Percentiles rank a stretch among this genome's conserved stretches.
Evolutionary conservation across 2,113 vertebrate genomes (phyloP).

Genomic region (Polypterus bichir): DNA sequence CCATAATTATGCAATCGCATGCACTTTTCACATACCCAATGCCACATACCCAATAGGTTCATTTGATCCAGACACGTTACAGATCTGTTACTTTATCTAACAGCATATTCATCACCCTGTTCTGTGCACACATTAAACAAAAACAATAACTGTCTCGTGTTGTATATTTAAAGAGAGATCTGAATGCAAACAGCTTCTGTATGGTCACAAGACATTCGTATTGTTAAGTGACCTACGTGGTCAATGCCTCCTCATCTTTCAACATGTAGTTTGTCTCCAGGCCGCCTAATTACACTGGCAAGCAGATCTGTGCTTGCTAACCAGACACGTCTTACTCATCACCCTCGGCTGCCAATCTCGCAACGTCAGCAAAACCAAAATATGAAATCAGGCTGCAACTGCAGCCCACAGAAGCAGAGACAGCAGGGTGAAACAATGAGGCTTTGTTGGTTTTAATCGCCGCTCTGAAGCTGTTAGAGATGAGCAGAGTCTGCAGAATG

Average conservation of each 20-base stretch:
- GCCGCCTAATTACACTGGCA: neutral
- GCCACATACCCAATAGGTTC: too few species aligned
- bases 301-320: neutral
- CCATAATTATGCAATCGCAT: too few species aligned
- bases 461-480: neutral
- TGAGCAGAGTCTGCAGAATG: constrained; percentile 3
- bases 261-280: neutral
- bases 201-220: too few species aligned
- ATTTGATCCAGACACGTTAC: too few species aligned
- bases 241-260: neutral
- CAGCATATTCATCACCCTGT: too few species aligned
- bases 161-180: too few species aligned
- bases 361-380: neutral
- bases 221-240: too few species aligned
- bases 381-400: neutral
- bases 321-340: neutral
- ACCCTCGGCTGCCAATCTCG: neutral
- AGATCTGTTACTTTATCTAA: too few species aligned
- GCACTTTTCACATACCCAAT: too few species aligned
- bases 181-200: too few species aligned
- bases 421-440: neutral
- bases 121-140: too few species aligned
- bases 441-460: neutral
- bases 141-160: too few species aligned
- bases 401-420: neutral